Percentiles rank a stretch among this genome's conserved stretches.
These are phyloP conservation scores for Passer domesticus DNA, from an alignment of 2,113 vertebrate genomes.

Conservation along the genomic window DNA sequence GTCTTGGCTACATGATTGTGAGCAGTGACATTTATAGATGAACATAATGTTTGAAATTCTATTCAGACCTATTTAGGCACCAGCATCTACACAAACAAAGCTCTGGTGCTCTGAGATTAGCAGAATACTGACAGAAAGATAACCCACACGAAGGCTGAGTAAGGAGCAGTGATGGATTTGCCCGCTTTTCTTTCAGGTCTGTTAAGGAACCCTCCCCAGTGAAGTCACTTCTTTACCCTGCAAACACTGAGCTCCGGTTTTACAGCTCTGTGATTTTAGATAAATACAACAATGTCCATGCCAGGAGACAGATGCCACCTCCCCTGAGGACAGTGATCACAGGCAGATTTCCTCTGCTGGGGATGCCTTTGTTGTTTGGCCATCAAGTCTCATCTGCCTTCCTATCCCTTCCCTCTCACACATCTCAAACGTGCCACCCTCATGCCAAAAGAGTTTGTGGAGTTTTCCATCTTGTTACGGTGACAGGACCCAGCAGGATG, in stretches of 20 bases:
- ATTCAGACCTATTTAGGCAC: not conserved
- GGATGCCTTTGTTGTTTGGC: not conserved
- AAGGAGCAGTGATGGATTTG: not conserved
- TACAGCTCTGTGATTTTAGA: not conserved
- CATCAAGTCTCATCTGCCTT: not conserved
- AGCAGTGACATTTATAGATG: not conserved
- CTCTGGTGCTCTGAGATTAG: not conserved
- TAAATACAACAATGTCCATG: not conserved
- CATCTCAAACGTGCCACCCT: rapidly evolving
- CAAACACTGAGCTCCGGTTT: not conserved
- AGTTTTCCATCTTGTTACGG: not conserved
- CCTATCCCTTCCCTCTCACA: not conserved
- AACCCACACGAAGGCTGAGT: not conserved
- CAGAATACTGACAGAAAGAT: not conserved
- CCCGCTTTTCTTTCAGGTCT: not conserved
- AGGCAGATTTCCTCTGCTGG: not conserved
- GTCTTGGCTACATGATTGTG: not conserved
- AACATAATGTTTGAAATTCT: not conserved
- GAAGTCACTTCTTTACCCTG: slow-evolving; percentile 37
- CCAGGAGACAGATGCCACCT: not conserved
- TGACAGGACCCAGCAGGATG: not conserved
- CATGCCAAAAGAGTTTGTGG: not conserved
- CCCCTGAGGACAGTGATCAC: not conserved
- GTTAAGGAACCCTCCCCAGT: not conserved
- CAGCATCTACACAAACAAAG: slow-evolving; percentile 8